Conservation (phyloP, 2,113 vertebrate species). For the Ramphastos sulfuratus region DNA sequence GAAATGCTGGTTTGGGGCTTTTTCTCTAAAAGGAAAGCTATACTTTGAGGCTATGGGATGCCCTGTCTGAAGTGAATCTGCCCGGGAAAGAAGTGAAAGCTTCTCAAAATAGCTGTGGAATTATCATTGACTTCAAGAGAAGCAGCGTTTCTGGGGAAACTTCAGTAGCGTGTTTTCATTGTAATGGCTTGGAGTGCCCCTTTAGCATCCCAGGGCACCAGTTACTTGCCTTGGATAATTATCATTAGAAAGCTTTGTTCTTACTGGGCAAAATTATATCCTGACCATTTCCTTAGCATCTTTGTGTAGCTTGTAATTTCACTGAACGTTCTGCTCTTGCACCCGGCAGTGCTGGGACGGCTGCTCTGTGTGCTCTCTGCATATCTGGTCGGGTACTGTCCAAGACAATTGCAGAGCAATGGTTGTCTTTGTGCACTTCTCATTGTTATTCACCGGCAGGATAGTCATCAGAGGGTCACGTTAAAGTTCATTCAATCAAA, state of each 20-base stretch:
- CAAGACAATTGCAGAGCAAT: not conserved
- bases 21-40: not conserved
- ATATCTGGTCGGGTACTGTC: not conserved
- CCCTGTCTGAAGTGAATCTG: not conserved
- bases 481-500: conserved; percentile 77
- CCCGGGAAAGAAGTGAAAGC: not conserved
- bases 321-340: not conserved
- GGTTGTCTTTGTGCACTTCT: conserved; percentile 47
- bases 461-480: conserved; percentile 58
- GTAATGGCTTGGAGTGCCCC: not conserved
- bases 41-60: not conserved
- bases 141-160: not conserved
- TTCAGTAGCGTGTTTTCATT: not conserved
- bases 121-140: not conserved
- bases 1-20: not conserved
- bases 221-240: not conserved
- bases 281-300: not conserved
- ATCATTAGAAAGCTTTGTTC: not conserved
- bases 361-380: not conserved
- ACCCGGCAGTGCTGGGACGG: not conserved
- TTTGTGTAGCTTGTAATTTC: not conserved
- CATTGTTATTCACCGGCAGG: conserved; percentile 67
- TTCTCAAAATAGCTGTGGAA: not conserved
- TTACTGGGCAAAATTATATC: not conserved
- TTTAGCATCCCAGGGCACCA: not conserved